These are phyloP conservation scores for Atlantisia rogersi DNA, from an alignment of 2,113 vertebrate species.

Conservation along the genomic window DNA sequence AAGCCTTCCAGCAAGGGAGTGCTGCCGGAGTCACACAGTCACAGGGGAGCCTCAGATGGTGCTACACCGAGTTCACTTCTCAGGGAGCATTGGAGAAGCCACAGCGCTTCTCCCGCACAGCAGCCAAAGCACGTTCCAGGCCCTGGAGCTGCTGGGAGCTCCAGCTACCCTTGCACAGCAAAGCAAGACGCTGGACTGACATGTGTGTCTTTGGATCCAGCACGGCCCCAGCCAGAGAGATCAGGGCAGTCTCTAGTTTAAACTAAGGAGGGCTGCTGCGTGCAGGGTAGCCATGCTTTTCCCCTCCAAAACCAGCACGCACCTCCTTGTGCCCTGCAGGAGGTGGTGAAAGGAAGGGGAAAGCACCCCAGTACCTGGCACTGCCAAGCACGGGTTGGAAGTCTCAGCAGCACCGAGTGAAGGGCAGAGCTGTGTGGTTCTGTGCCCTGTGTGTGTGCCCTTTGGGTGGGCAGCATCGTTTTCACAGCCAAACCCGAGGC, in stretches of 20 bases:
- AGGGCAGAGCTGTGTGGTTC: background rate
- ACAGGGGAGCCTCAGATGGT: background rate
- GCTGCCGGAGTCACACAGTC: background rate
- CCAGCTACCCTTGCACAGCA: background rate
- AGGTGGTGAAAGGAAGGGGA: background rate
- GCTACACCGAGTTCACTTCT: background rate
- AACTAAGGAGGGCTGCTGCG: background rate
- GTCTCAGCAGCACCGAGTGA: background rate
- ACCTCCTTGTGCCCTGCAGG: background rate
- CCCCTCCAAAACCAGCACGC: conserved; percentile 3
- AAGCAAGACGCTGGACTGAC: background rate
- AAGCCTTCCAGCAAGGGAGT: background rate
- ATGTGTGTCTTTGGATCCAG: background rate
- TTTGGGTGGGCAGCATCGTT: background rate
- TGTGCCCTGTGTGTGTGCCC: background rate
- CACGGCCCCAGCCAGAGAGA: background rate
- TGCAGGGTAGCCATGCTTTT: background rate
- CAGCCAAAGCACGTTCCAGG: rapidly evolving
- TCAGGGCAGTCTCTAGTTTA: background rate
- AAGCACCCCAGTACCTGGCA: background rate
- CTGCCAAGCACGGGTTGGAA: background rate
- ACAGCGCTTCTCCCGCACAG: background rate
- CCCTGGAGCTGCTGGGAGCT: background rate
- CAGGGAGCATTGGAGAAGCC: background rate
- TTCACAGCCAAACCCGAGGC: background rate